Conservation (phyloP, 2,797 vertebrate species). For the Trachurus trachurus region DNA sequence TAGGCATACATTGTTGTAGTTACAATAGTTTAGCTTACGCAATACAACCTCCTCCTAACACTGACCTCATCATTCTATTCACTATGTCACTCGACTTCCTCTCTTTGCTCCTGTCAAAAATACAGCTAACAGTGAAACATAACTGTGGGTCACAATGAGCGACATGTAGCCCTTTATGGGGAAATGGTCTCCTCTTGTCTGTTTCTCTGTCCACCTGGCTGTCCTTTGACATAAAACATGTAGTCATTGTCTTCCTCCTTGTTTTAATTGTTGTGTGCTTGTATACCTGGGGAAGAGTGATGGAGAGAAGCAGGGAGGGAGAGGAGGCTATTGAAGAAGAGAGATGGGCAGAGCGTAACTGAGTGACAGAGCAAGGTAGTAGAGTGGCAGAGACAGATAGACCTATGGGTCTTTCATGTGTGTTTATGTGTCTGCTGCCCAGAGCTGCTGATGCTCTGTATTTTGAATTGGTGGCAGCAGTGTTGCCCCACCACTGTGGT, state of each 20-base stretch:
- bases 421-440: conserved; percentile 5
- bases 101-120: background rate
- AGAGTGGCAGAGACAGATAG: conserved; percentile 19
- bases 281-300: conserved; percentile 11
- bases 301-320: conserved; percentile 15
- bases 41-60: background rate
- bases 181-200: too few species aligned
- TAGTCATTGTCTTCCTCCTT: background rate
- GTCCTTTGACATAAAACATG: background rate
- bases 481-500: conserved; percentile 7
- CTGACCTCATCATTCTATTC: background rate
- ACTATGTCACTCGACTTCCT: background rate
- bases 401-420: conserved; percentile 19
- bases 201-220: background rate
- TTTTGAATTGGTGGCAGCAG: conserved; percentile 28
- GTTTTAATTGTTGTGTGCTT: background rate
- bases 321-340: conserved; percentile 22
- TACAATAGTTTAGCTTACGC: too few species aligned
- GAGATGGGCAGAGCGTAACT: conserved; percentile 21
- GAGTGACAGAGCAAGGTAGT: conserved; percentile 23
- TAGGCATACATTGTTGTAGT: background rate
- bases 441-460: conserved; percentile 12
- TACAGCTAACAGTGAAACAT: background rate
- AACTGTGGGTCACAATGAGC: too few species aligned
- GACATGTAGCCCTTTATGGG: too few species aligned